Evolutionary conservation across 2,113 vertebrate species (phyloP), one percentile per base, ranked within the genome.

Genomic region (Oncorhynchus tshawytscha): DNA sequence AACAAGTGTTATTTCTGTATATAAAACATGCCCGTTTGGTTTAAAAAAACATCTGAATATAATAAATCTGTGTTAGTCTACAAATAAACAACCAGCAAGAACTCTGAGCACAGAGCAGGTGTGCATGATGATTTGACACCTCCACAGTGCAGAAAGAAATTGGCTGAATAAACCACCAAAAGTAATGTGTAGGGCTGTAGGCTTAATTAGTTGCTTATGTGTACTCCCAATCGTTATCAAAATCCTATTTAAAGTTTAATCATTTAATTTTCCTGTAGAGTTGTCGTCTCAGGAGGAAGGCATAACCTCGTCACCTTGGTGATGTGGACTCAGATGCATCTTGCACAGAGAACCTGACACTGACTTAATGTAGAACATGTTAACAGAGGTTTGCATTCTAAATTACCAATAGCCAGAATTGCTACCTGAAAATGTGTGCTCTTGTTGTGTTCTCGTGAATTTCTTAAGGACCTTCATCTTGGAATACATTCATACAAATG

Each of bases 281-380:
- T 16, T 0, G 18, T 16, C 9, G 7, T 62, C 62, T 65, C 59
- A 68, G 24, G 15, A 45, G 25, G 39, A 70, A 4, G 34, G 7
- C 51, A 57, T 15, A n/a, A 60, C 18, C n/a, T 4, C 22, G 4
- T 22, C 59, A 29, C 15, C 25, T 20, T 7, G 31, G 73, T 31
- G 34, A 34, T 20, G 34, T 54, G n/a, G 45, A 31, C 12, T n/a
- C 29, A 78, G 74, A 85, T 77, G 57, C 51, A 85, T 82, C 64
- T 80, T 59, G 25, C 51, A 57, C 65, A 72, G 80, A 76, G 85
- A 83, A 81, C 72, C 76, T 22, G 73, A 81, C 76, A 78, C 71
- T 66, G 67, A 68, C 62, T 65, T 60, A 77, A 83, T 79, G 84
- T 82, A 78, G 77, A 29, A 82, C n/a, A 71, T 68, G 75, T 78